Evolutionary conservation across 92 coral and sea anemone species (phyloP), one percentile per base, ranked within the genome.

Genomic region (Umimayanthus chanpuru): DNA sequence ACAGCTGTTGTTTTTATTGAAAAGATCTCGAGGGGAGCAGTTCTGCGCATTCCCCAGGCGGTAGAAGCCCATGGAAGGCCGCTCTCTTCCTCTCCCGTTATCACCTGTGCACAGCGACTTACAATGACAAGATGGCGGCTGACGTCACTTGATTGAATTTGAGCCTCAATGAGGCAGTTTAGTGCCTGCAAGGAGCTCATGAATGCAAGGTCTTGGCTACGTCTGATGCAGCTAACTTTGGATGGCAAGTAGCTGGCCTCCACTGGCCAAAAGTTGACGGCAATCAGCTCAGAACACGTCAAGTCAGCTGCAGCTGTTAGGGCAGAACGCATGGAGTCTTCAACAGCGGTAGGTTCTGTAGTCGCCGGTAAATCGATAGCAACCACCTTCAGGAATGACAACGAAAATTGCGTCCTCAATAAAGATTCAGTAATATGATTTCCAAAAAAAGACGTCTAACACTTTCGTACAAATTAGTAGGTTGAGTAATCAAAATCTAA

Each of bases 231-330:
- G 30, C 75, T 80, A 61, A 49, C 38, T 4, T 55, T 71, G 61
- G 85, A 71, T 47, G 87, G 67, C 26, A 72, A 12, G 85, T 70
- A 79, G 38, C 73, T 81, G 47, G 93, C 81, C 43, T 93, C 93
- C 39, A 90, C 87, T 10, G 95, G 95, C 85, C 85, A 89, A 44
- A 93, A 93, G 85, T 90, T 90, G 71, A 96, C 85, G 64, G 94
- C 83, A 30, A 78, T 90, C 4, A 91, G 50, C 23, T 77, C 82
- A 41, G 91, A 72, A 44, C 25, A 79, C 8, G 86, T 30, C 21
- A 0, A 6, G 47, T 76, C 81, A 70, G 56, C 49, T 28, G 89
- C 26, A 55, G 74, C 53, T 40, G 64, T 71, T 41, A 76, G 21
- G 20, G 29, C 73, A 50, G 80, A 73, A 26, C 66, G 61, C 15